Percentiles rank a stretch among this genome's conserved stretches.
Evolutionary conservation across 2,797 vertebrate genomes (phyloP).

Genomic region (Tragelaphus eurycerus): DNA sequence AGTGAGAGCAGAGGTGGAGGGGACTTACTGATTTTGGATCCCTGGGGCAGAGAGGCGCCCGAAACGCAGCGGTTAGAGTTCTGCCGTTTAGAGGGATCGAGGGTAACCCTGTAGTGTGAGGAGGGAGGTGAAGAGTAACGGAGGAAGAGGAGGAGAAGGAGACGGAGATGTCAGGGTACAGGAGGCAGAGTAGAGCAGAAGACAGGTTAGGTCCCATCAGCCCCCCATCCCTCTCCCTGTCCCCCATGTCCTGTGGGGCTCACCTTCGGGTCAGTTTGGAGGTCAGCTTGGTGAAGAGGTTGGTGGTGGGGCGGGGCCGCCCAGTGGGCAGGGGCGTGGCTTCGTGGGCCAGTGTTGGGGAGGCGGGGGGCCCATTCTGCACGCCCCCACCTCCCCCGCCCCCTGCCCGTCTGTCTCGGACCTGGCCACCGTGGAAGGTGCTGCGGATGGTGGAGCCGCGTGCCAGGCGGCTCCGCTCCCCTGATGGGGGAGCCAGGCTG

Average conservation of each 20-base stretch:
- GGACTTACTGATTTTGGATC: conserved; percentile 99
- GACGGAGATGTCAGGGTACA: background rate
- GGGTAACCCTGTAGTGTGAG: conserved; percentile 91
- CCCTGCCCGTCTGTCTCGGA: conserved; percentile 89
- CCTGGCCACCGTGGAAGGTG: conserved; percentile 95
- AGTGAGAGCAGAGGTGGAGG: background rate
- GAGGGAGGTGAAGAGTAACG: conserved; percentile 35
- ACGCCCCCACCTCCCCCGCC: conserved; percentile 86
- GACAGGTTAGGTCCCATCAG: conserved; percentile 37
- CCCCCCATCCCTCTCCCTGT: accelerated
- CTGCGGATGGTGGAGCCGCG: conserved; percentile 93
- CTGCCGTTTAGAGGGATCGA: conserved; percentile 98
- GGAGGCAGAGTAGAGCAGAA: conserved; percentile 58
- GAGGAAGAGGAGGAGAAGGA: conserved; percentile 22
- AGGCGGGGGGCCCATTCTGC: conserved; percentile 91
- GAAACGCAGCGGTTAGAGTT: conserved; percentile 97
- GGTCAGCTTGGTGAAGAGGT: conserved; percentile 97
- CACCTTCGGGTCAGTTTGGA: conserved; percentile 97
- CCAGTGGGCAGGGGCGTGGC: conserved; percentile 88
- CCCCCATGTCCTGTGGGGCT: background rate
- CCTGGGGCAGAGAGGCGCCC: conserved; percentile 95
- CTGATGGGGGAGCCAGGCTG: conserved; percentile 86
- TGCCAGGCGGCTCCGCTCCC: conserved; percentile 91
- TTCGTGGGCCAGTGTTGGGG: conserved; percentile 91
- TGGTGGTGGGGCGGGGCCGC: conserved; percentile 91